A percentile compares a stretch with the other conserved stretches of the same genome.
phyloP scores from a whole-genome alignment of 2,113 vertebrate genomes.

The Regulus satrapa region DNA sequence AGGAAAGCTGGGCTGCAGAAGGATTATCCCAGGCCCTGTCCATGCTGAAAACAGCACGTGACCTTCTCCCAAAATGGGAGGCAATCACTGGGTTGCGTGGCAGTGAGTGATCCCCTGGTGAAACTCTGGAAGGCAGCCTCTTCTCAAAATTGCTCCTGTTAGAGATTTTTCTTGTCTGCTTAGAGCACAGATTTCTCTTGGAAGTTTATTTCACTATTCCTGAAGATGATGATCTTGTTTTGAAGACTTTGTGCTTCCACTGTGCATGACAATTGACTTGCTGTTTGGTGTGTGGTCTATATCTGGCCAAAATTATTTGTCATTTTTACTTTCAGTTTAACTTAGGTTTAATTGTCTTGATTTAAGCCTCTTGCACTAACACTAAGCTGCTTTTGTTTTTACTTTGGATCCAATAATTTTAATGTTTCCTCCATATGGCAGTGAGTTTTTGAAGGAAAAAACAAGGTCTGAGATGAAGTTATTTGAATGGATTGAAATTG shows the following conservation, averaged over 20 bases:
- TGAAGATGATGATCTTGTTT: not conserved
- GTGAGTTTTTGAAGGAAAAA: not conserved
- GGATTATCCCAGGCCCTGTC: not conserved
- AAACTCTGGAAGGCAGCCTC: not conserved
- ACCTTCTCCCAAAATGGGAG: not conserved
- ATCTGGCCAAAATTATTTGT: not conserved
- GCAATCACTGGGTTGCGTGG: not conserved
- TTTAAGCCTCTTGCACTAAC: slow-evolving; percentile 50
- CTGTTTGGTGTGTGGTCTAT: not conserved
- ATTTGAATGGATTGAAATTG: not conserved
- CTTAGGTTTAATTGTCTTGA: slow-evolving; percentile 49
- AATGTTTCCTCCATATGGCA: slow-evolving; percentile 63
- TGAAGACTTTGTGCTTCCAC: not conserved
- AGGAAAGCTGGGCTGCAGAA: not conserved
- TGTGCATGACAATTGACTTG: not conserved
- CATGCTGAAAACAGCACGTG: not conserved
- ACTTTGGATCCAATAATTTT: slow-evolving; percentile 63
- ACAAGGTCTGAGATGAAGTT: slow-evolving; percentile 9
- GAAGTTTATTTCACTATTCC: not conserved
- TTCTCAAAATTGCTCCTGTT: not conserved
- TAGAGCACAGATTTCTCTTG: not conserved
- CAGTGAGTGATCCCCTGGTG: not conserved
- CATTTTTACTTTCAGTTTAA: slow-evolving; percentile 63
- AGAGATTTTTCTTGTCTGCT: not conserved
- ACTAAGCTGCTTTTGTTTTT: slow-evolving; percentile 65